Conservation (phyloP, 2,888 invertebrate species). For the Isotomurus palustris region DNA sequence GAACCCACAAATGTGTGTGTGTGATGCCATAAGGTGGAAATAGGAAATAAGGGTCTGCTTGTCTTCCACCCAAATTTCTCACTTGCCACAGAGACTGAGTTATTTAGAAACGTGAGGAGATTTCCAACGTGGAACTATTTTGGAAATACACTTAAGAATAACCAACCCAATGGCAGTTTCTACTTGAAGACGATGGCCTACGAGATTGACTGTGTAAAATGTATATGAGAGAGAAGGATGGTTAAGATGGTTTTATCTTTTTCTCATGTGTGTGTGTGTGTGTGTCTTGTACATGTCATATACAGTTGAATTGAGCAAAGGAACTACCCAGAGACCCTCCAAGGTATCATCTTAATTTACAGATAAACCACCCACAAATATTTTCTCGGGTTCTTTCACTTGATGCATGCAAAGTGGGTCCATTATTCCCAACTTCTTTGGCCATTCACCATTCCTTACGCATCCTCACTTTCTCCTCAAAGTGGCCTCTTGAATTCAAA, state of each 20-base stretch:
- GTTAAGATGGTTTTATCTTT: no score
- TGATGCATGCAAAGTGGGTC: constrained; percentile 31
- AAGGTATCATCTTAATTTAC: constrained; percentile 29
- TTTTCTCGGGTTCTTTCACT: constrained; percentile 13
- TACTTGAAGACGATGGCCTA: no score
- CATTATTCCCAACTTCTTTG: constrained; percentile 11
- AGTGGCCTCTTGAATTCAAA: not conserved
- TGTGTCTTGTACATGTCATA: no score
- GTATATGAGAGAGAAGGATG: no score
- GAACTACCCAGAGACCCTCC: no score
- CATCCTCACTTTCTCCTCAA: constrained; percentile 1
- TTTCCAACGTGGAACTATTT: not conserved
- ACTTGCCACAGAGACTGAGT: constrained; percentile 17
- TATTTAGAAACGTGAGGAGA: constrained; percentile 17
- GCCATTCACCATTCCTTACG: not conserved
- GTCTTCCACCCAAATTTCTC: no score
- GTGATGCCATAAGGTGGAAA: not conserved
- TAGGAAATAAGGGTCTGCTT: not conserved
- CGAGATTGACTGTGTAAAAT: no score
- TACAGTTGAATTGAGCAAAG: no score
- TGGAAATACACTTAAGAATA: no score
- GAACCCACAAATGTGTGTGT: not conserved
- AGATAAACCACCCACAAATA: constrained; percentile 27
- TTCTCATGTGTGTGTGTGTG: no score
- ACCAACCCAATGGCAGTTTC: no score